phyloP scores from a whole-genome alignment of 2,797 vertebrate genomes.

The Myotis myotis region DNA sequence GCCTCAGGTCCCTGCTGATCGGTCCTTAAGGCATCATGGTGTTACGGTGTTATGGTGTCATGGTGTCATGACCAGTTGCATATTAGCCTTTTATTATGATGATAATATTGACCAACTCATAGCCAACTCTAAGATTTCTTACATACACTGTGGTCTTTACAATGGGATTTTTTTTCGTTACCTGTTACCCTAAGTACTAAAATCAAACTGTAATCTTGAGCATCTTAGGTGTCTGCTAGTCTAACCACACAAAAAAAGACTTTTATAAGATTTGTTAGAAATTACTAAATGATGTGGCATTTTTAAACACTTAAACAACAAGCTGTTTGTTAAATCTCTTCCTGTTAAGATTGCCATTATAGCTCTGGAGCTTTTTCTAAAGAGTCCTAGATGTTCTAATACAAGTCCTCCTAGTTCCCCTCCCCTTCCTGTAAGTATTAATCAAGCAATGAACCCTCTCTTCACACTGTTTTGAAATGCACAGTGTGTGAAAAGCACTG shows the following conservation, averaged over 20 bases:
- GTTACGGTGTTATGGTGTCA: no score
- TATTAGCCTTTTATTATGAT: no score
- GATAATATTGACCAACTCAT: not conserved
- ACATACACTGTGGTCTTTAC: not conserved
- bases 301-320: conserved; percentile 14
- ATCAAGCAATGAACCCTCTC: not conserved
- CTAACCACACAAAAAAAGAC: not conserved
- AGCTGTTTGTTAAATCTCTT: not conserved
- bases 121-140: not conserved
- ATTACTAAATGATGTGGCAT: not conserved
- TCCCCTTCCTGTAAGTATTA: not conserved
- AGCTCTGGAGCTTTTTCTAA: conserved; percentile 25
- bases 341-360: not conserved
- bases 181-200: not conserved
- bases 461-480: not conserved
- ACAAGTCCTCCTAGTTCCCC: not conserved
- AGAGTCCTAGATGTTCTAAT: not conserved
- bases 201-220: not conserved
- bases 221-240: not conserved
- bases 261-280: not conserved
- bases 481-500: not conserved
- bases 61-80: no score
- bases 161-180: not conserved
- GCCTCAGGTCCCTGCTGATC: no score
- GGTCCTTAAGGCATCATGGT: no score